These are phyloP conservation scores for Tricholaema leucomelas DNA, from an alignment of 2,113 vertebrate genomes.

Conservation along the genomic window DNA sequence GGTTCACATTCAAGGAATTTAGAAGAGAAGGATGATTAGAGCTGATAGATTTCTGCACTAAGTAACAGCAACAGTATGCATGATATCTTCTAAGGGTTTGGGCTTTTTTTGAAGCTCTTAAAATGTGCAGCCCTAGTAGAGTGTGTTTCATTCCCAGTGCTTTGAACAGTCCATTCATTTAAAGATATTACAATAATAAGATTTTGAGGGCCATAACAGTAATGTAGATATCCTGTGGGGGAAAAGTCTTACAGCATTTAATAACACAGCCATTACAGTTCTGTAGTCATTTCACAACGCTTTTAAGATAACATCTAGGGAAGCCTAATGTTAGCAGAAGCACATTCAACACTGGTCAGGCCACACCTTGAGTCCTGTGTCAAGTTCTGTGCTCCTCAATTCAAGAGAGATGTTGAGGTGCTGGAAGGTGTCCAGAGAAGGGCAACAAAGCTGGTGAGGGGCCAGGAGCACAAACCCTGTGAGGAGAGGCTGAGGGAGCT, in stretches of 20 bases:
- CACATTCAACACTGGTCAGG: no score
- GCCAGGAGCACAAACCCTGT: no score
- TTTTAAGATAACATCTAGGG: not conserved
- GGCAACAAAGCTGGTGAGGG: no score
- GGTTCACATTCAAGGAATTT: not conserved
- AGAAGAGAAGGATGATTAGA: not conserved
- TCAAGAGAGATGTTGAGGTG: no score
- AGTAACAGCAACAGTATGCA: not conserved
- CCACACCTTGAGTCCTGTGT: no score
- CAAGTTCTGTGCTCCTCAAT: no score
- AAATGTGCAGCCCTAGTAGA: not conserved
- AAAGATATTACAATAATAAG: not conserved
- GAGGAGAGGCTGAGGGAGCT: no score
- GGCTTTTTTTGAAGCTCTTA: not conserved
- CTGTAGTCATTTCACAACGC: not conserved
- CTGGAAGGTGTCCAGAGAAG: no score
- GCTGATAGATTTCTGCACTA: not conserved
- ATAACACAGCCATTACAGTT: not conserved
- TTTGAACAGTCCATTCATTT: slow-evolving; percentile 5
- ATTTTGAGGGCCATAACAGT: not conserved
- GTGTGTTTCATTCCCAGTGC: not conserved
- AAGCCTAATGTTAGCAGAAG: not conserved
- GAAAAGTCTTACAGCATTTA: not conserved
- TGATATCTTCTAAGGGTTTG: not conserved
- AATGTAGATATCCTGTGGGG: not conserved